Conservation (phyloP, 2,888 invertebrate species). For the Seira ritae region DNA sequence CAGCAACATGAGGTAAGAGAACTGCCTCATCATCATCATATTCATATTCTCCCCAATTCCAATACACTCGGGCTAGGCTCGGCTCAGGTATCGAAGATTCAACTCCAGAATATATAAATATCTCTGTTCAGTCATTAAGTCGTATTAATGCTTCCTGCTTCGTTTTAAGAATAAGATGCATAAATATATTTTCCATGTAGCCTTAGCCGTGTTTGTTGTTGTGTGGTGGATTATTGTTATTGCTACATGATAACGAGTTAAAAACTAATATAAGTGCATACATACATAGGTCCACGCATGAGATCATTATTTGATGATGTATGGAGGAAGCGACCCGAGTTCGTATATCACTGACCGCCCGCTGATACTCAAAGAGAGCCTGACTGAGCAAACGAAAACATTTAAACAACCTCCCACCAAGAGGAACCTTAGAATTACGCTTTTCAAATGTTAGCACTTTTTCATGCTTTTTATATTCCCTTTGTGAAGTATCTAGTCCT, state of each 20-base stretch:
- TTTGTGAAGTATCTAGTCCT: background rate
- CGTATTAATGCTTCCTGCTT: background rate
- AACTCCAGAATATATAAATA: background rate
- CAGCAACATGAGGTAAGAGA: background rate
- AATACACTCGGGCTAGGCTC: background rate
- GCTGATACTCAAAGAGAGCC: constrained; percentile 69
- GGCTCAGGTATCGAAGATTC: background rate
- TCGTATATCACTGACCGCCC: constrained; percentile 71
- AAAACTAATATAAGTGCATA: constrained; percentile 8
- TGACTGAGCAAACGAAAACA: constrained; percentile 73
- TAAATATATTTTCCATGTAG: background rate
- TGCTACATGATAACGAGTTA: constrained; percentile 56
- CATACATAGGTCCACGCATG: background rate
- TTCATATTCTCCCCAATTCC: background rate
- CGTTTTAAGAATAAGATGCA: background rate
- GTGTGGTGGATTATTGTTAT: constrained; percentile 41
- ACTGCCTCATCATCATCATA: background rate
- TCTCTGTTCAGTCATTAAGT: background rate
- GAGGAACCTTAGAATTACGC: constrained; percentile 62
- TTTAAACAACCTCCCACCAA: constrained; percentile 73
- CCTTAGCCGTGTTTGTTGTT: constrained; percentile 8
- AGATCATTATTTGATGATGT: constrained; percentile 58
- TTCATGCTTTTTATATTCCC: constrained; percentile 37
- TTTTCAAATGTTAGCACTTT: constrained; percentile 70
- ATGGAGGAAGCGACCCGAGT: constrained; percentile 58